A percentile compares a stretch with the other conserved stretches of the same genome.
phyloP scores from a whole-genome alignment of 2,113 vertebrate species.

The Rhinolophus sinicus region DNA sequence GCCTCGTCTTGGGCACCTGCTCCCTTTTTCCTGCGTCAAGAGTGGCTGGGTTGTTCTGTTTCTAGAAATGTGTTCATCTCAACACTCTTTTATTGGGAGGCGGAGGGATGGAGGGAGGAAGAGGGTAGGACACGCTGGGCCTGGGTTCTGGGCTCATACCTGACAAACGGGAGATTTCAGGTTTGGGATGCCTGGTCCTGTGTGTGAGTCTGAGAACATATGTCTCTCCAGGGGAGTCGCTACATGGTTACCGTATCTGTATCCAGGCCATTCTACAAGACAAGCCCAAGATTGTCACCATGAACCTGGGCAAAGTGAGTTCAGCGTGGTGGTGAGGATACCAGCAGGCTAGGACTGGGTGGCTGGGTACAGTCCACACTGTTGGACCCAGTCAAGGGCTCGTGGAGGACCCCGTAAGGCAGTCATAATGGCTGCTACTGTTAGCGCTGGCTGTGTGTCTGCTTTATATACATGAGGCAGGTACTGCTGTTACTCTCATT shows the following conservation, averaged over 20 bases:
- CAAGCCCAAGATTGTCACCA: constrained; percentile 91
- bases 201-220: neutral
- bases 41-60: neutral
- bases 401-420: neutral
- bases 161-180: neutral
- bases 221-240: constrained; percentile 88
- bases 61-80: neutral
- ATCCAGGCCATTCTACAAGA: constrained; percentile 94
- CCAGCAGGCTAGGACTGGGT: neutral
- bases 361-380: neutral
- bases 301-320: constrained; percentile 92
- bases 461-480: neutral
- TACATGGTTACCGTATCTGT: constrained; percentile 97
- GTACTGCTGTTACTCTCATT: neutral
- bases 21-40: neutral
- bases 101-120: neutral
- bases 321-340: neutral
- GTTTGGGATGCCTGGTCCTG: neutral
- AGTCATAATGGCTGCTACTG: too few relatives aligned
- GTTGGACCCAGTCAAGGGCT: neutral
- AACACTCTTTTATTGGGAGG: neutral
- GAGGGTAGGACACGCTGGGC: neutral
- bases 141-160: neutral
- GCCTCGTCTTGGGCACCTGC: neutral
- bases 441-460: neutral